Evolutionary conservation across 92 coral and sea anemone species (phyloP).

Genomic region (Parazoanthus atlanticus): DNA sequence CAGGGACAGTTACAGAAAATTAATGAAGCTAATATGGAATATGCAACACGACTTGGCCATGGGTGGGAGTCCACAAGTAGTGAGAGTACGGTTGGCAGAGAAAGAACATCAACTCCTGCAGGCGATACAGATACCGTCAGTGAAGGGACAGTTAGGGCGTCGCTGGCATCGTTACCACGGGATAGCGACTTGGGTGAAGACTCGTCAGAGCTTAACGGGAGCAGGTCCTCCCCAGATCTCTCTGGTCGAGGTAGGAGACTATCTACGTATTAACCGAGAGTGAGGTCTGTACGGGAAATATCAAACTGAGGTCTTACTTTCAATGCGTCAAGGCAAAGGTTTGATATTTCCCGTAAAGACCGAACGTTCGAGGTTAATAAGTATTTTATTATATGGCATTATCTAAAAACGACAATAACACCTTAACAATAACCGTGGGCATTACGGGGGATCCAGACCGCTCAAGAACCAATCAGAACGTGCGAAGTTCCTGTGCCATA

Average conservation of each 20-base stretch:
- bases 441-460: too few relatives aligned
- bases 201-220: slow-evolving; percentile 61
- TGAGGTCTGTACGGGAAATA: too few relatives aligned
- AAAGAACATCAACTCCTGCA: slow-evolving; percentile 56
- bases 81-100: slow-evolving; percentile 36
- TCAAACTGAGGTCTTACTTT: too few relatives aligned
- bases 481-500: too few relatives aligned
- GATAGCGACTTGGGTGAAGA: slow-evolving; percentile 53
- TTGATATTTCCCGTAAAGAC: too few relatives aligned
- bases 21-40: slow-evolving; percentile 71
- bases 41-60: slow-evolving; percentile 8
- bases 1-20: slow-evolving; percentile 63
- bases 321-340: too few relatives aligned
- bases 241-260: slow-evolving; percentile 59
- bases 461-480: too few relatives aligned
- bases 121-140: slow-evolving; percentile 40
- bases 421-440: too few relatives aligned
- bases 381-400: too few relatives aligned
- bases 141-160: slow-evolving; percentile 46
- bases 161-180: slow-evolving; percentile 39
- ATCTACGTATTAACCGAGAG: too few relatives aligned
- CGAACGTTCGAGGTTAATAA: too few relatives aligned
- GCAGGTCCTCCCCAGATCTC: slow-evolving; percentile 85
- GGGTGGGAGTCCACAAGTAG: slow-evolving; percentile 10
- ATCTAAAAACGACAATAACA: too few relatives aligned